Base-by-base conservation (phyloP, 2,113 vertebrate species). In the Clarias magur region DNA sequence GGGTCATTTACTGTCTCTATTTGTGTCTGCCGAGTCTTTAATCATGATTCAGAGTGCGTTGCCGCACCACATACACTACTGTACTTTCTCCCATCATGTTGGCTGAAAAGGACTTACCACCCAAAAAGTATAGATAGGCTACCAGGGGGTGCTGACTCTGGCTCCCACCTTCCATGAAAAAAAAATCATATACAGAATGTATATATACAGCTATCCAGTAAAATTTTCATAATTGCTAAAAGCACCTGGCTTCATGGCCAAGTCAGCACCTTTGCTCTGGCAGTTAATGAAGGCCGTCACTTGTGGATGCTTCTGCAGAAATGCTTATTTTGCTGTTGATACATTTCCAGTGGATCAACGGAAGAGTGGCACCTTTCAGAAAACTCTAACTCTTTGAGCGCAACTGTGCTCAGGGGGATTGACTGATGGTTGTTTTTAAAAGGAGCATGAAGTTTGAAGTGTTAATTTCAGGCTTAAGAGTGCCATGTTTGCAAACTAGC, bases 171-270 rank as follows among this genome's bases (percentile, higher is more conserved):
- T 65, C 30, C 54, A 10, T 85, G 63, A 65, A 78, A 54, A 78
- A 54, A 85, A 53, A 67, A 15, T 57, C 63, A 63, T 80, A 42
- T 42, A 42, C 42, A 42, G 42, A 6, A 42, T 42, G 4, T 42
- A 42, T 15, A 59, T 73, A 67, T 82, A 83, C 67, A 85, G n/a
- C 53, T 60, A 81, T 34, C 53, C 54, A 67, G 86, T 94, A 93
- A 93, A 93, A 92, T 91, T 94, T 94, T 89, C 91, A 92, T 94
- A 93, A 93, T 94, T 92, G 91, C 92, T 89, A 86, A 85, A 92
- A 91, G 92, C 92, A 93, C 92, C 92, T 89, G 89, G 92, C 93
- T 89, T 92, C 90, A 89, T 85, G 90, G 91, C 92, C 91, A 91
- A 93, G 93, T 93, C 91, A 94, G 93, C 93, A 95, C 87, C 90